A percentile compares a stretch with the other conserved stretches of the same genome.
phyloP scores from a whole-genome alignment of 1,140 invertebrate genomes.

The Drosophila aff. region DNA sequence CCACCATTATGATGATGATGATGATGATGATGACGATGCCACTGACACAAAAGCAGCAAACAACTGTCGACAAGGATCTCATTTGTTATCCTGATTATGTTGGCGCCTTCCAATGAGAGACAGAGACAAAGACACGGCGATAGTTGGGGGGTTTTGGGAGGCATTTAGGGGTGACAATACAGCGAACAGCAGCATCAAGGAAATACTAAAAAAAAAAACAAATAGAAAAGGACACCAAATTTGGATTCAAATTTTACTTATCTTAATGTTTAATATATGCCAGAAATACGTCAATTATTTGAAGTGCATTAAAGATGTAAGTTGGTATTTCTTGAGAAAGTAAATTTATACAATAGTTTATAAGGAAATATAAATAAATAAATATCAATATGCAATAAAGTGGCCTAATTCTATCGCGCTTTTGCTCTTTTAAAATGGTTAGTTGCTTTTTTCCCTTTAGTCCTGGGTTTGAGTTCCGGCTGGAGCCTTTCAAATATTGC shows the following conservation, averaged over 20 bases:
- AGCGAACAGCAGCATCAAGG: not conserved
- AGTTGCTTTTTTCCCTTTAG: no score
- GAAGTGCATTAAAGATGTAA: no score
- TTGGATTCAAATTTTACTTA: not conserved
- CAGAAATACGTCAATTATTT: not conserved
- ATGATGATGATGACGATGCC: slow-evolving; percentile 75
- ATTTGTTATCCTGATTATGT: slow-evolving; percentile 83
- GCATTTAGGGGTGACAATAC: slow-evolving; percentile 12
- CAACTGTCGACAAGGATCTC: slow-evolving; percentile 83
- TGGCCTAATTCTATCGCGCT: no score
- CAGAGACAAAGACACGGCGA: slow-evolving; percentile 20
- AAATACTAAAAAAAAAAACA: not conserved
- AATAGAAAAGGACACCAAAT: not conserved
- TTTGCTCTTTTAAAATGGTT: no score
- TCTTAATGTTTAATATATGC: not conserved
- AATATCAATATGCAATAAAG: no score
- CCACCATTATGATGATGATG: slow-evolving; percentile 14
- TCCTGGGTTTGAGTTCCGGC: no score
- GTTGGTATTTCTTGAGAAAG: no score
- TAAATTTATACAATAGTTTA: not conserved
- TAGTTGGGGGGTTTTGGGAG: slow-evolving; percentile 1
- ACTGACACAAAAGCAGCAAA: slow-evolving; percentile 82
- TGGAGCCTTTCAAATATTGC: no score
- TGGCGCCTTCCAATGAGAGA: slow-evolving; percentile 72
- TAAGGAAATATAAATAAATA: no score